These are phyloP conservation scores for Tyrannus savana DNA, from an alignment of 2,113 vertebrate species.

Conservation along the genomic window DNA sequence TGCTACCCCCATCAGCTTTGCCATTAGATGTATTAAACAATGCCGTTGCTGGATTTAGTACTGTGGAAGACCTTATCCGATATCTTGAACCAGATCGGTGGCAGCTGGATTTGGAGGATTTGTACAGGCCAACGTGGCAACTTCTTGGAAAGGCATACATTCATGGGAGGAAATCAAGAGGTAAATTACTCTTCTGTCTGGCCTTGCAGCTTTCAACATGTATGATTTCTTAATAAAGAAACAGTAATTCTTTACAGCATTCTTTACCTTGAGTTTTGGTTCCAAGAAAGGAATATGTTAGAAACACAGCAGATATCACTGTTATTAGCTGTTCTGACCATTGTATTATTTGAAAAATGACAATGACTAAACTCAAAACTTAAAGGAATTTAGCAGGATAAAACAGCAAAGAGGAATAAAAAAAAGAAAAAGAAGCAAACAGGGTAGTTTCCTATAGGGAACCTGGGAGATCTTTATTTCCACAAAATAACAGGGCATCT, in stretches of 20 bases:
- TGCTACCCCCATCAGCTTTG: slow-evolving; percentile 75
- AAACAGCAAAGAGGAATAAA: not conserved
- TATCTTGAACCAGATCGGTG: slow-evolving; percentile 95
- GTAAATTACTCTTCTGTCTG: slow-evolving; percentile 69
- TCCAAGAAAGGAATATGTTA: not conserved
- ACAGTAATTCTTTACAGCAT: not conserved
- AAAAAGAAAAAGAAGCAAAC: not conserved
- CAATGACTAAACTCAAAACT: not conserved
- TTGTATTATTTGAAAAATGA: not conserved
- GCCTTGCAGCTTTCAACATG: not conserved
- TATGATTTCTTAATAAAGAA: not conserved
- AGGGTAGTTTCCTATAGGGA: not conserved
- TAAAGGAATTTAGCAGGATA: not conserved
- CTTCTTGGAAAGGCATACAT: slow-evolving; percentile 93
- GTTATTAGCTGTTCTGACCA: not conserved
- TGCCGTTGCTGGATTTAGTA: slow-evolving; percentile 83
- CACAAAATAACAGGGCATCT: not conserved
- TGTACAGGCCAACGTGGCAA: slow-evolving; percentile 93
- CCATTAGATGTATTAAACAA: slow-evolving; percentile 87
- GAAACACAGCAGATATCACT: not conserved
- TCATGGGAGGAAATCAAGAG: slow-evolving; percentile 90
- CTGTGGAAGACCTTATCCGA: slow-evolving; percentile 95
- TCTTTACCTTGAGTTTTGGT: not conserved
- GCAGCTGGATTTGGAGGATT: slow-evolving; percentile 94
- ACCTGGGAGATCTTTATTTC: not conserved